Evolutionary conservation across 92 coral and sea anemone species (phyloP), one percentile per base, ranked within the genome.

Genomic region (Pocillopora grandis): DNA sequence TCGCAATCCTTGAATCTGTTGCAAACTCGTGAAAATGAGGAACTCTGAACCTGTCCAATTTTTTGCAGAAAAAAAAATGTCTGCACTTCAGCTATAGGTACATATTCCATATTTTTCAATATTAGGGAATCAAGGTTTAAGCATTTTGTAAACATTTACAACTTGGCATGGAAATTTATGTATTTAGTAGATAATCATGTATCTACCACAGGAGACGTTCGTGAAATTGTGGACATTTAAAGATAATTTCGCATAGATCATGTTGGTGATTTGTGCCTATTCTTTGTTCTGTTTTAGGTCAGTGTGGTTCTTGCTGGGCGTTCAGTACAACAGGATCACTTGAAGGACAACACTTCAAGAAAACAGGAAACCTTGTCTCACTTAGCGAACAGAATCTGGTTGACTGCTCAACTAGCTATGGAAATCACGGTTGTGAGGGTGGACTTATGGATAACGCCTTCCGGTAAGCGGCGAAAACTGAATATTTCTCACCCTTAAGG

Each of bases 301-400:
- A 94, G 23, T 96, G 98, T 69, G 98, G 98, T 58, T 96, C 98
- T 11, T 94, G 98, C 92, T 96, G 98, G 98, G 96, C 98, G 0
- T 96, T 96, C 82, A 96, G 98, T 64, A 19, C 98, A 66, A 96
- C 98, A 27, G 98, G 98, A 66, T 96, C 98, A 3, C 88, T 96
- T 20, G 98, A 96, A 59, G 98, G 98, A 87, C 98, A 96, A 65
- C 98, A 96, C 92, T 96, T 96, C 78, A 96, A 92, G 96, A 96
- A 94, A 75, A 94, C 95, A 17, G 96, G 98, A 23, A 83, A 89
- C 14, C 91, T 96, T 2, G 98, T 96, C 71, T 96, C 98, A 33
- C 98, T 96, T 64, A 96, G 98, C 70, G 98, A 96, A 76, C 98
- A 96, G 86, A 93, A 96, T 76, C 93, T 96, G 31, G 98, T 96